These are phyloP conservation scores for Ochotona curzoniae DNA, from an alignment of 2,113 vertebrate genomes.

Conservation along the genomic window DNA sequence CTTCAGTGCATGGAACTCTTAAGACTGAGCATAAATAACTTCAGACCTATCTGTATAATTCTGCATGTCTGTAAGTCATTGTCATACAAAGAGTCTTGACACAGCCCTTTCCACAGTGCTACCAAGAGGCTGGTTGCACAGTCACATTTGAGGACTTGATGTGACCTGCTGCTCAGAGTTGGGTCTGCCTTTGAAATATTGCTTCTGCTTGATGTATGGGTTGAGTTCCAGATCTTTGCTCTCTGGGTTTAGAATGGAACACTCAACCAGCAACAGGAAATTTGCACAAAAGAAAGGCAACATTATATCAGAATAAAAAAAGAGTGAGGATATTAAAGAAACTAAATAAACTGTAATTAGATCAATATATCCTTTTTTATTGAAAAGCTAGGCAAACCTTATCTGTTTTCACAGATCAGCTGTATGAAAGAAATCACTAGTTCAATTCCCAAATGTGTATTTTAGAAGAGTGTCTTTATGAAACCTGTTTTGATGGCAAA, in stretches of 20 bases:
- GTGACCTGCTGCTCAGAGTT: neutral
- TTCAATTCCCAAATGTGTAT: conserved; percentile 49
- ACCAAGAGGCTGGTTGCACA: neutral
- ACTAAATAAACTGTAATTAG: conserved; percentile 57
- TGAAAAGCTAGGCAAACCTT: conserved; percentile 29
- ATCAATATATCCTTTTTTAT: conserved; percentile 58
- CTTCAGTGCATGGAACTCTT: neutral
- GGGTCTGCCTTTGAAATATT: conserved; percentile 35
- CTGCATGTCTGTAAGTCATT: neutral
- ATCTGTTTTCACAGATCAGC: conserved; percentile 7
- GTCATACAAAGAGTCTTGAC: neutral
- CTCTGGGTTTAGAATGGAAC: conserved; percentile 46
- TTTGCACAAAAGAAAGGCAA: conserved; percentile 56
- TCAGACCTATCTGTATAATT: neutral
- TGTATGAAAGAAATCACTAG: conserved; percentile 23
- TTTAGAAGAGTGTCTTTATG: conserved; percentile 58
- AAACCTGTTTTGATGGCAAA: neutral
- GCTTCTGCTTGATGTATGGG: conserved; percentile 55
- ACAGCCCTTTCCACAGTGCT: neutral
- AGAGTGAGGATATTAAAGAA: conserved; percentile 60
- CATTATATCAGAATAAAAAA: conserved; percentile 57
- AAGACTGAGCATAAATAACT: neutral
- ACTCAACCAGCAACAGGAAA: conserved; percentile 37
- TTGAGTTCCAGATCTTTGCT: neutral
- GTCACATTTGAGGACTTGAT: neutral